Evolutionary conservation across 2,888 invertebrate genomes (phyloP), one percentile per base, ranked within the genome.

Genomic region (Amphipyra berbera): DNA sequence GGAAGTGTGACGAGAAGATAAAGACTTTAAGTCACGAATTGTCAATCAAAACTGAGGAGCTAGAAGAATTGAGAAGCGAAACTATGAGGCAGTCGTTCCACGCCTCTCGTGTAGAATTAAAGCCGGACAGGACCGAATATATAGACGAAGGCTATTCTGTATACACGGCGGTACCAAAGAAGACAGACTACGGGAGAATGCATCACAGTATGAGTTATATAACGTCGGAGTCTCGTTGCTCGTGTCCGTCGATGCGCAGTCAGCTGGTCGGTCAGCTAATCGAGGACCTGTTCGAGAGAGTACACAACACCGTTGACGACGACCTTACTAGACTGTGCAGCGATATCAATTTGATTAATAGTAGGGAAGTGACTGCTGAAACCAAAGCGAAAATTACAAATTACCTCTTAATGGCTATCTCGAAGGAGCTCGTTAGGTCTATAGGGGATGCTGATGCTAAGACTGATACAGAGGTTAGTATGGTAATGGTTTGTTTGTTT

Each of bases 1-100:
- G 93, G 73, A 95, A 94, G 61, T 95, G 94, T 65, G 95, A 95
- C 59, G 96, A 96, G 68, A 95, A 95, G 69, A 90, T 95, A 14
- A 95, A 95, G 60, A 95, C 95, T 4, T 87, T 96, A 40, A 95
- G 95, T 69, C 96, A 96, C 81, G 96, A 96, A 78, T 85, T 96
- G 48, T 94, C 95, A 2, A 94, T 92, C 46, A 95, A 95, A 82
- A 95, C 95, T 38, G 95, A 95, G 59, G 95, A 95, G 78, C 79
- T 95, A 38, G 95, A 95, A 63, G 94, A 94, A 73, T 73, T 95
- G 73, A 88, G 94, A 54, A 93, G 93, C 55, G 93, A 93, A 76
- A 90, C 92, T 1, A 91, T 92, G 89, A 83, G 92, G 66, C 92
- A 95, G 61, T 90, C 91, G 7, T 92, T 91, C 66, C 94, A 91